These are phyloP conservation scores for Diloba caeruleocephala DNA, from an alignment of 2,888 invertebrate species.

Conservation along the genomic window DNA sequence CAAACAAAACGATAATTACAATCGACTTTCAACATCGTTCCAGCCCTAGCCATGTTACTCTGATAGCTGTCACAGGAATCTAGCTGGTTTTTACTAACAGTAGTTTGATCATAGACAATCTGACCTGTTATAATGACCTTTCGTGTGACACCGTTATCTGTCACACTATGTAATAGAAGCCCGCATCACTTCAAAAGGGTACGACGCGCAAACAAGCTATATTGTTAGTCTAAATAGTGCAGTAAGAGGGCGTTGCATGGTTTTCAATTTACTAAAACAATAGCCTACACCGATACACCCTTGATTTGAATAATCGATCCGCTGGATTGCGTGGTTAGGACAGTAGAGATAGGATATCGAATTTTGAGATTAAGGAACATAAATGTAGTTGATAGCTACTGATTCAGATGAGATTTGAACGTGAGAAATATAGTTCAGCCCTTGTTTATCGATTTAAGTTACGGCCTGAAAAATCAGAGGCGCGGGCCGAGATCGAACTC, in stretches of 20 bases:
- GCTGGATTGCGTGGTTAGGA: conserved; percentile 16
- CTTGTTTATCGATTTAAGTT: too few relatives aligned
- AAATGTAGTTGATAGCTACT: neutral
- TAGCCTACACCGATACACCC: conserved; percentile 50
- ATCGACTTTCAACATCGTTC: too few relatives aligned
- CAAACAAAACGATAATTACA: too few relatives aligned
- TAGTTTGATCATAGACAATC: conserved; percentile 13
- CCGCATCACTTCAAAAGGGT: conserved; percentile 42
- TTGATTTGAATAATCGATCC: conserved; percentile 56
- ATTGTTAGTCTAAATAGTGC: conserved; percentile 50
- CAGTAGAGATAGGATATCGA: conserved; percentile 23
- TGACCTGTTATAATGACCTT: conserved; percentile 7
- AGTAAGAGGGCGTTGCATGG: conserved; percentile 57
- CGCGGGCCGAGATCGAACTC: too few relatives aligned
- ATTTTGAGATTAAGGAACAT: conserved; percentile 21
- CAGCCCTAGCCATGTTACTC: too few relatives aligned
- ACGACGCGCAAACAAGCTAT: conserved; percentile 42
- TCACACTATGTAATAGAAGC: conserved; percentile 12
- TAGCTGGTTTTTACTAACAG: too few relatives aligned
- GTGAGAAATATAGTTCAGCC: too few relatives aligned
- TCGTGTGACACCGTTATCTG: conserved; percentile 19
- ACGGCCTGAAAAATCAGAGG: too few relatives aligned
- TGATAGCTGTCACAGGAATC: too few relatives aligned
- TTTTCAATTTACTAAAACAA: conserved; percentile 69
- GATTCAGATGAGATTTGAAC: neutral